These are phyloP conservation scores for Brachionus rotundiformis DNA, from an alignment of 1,140 invertebrate genomes.

Conservation along the genomic window DNA sequence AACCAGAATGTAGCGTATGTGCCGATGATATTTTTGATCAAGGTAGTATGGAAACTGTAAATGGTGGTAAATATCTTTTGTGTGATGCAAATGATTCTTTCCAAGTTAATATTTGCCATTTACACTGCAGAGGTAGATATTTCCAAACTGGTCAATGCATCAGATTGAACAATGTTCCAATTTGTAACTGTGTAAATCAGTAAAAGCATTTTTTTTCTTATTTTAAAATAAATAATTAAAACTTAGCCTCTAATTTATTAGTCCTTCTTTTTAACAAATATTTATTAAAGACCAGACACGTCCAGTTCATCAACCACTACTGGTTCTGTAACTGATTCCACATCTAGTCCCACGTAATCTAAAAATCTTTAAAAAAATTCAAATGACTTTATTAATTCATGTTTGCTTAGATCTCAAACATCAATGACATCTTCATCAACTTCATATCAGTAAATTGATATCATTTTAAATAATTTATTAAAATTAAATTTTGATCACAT, in stretches of 20 bases:
- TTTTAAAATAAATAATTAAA: neutral
- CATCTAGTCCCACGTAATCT: neutral
- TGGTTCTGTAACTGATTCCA: neutral
- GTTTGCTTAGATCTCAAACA: too few relatives aligned
- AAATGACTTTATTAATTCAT: too few relatives aligned
- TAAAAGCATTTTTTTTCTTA: neutral
- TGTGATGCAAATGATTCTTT: neutral
- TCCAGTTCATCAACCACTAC: neutral
- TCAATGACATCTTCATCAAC: too few relatives aligned
- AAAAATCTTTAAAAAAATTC: too few relatives aligned
- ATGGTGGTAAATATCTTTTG: neutral
- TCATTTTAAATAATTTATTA: too few relatives aligned
- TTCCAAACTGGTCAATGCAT: neutral
- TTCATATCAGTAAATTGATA: too few relatives aligned
- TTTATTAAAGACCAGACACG: neutral
- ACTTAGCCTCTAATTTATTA: neutral
- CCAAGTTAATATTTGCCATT: neutral
- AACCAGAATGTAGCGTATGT: neutral
- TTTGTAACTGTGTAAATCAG: neutral
- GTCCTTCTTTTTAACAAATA: neutral
- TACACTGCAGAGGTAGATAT: neutral
- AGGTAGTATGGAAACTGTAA: neutral
- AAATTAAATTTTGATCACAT: too few relatives aligned
- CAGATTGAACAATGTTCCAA: neutral
- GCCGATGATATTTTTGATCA: neutral